phyloP scores from a whole-genome alignment of 2,888 invertebrate species.

The Bursaphelenchus okinawaensis region DNA sequence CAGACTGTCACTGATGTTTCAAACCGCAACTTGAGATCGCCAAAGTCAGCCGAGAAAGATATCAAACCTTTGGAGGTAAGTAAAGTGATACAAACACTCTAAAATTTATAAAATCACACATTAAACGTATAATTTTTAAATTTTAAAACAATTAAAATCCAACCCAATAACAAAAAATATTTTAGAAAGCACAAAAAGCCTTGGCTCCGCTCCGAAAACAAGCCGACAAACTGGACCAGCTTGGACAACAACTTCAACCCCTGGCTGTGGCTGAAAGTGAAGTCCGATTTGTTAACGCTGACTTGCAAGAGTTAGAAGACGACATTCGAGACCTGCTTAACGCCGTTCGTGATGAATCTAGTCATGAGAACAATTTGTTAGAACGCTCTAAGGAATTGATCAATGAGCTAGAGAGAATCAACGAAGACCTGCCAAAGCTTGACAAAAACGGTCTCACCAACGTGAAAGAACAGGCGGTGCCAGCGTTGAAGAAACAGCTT shows the following conservation, averaged over 20 bases:
- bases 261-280: conserved; percentile 39
- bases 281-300: conserved; percentile 43
- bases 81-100: too few species aligned
- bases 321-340: conserved; percentile 31
- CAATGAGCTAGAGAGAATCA: neutral
- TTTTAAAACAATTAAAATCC: too few species aligned
- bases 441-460: neutral
- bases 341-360: conserved; percentile 12
- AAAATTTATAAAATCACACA: too few species aligned
- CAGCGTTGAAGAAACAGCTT: neutral
- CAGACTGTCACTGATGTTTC: neutral
- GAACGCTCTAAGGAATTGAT: too few species aligned
- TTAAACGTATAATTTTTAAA: too few species aligned
- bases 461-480: neutral
- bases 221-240: conserved; percentile 29
- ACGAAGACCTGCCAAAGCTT: neutral
- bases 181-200: conserved; percentile 4
- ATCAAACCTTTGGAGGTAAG: neutral
- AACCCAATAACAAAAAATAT: neutral
- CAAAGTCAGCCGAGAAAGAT: neutral
- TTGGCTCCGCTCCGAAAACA: neutral
- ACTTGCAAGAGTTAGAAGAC: conserved; percentile 38
- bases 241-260: conserved; percentile 39
- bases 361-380: conserved; percentile 15
- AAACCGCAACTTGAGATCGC: neutral